Conservation (phyloP, 2,888 invertebrate species). For the Steinernema hermaphroditum region DNA sequence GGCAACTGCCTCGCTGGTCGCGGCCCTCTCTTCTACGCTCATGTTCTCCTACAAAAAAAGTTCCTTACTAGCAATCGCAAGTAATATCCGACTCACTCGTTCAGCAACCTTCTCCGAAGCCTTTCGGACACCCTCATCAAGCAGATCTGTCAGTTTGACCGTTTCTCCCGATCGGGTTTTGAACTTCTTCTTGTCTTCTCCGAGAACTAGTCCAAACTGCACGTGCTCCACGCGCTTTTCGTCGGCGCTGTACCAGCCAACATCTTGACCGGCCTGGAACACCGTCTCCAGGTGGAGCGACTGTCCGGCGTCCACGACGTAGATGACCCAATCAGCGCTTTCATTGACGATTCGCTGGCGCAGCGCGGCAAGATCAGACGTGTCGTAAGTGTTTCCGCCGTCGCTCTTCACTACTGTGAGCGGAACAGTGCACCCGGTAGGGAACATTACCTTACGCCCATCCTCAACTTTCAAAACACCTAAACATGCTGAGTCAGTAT, state of each 20-base stretch:
- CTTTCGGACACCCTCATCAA: constrained; percentile 79
- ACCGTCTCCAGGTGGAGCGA: constrained; percentile 71
- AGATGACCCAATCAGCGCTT: constrained; percentile 84
- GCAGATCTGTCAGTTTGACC: constrained; percentile 80
- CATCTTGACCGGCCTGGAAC: constrained; percentile 77
- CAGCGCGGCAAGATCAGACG: constrained; percentile 92
- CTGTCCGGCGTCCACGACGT: constrained; percentile 93
- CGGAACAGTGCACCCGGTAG: constrained; percentile 73
- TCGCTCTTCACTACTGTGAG: constrained; percentile 93
- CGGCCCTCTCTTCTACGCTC: constrained; percentile 51
- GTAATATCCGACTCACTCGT: constrained; percentile 69
- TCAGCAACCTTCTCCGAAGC: constrained; percentile 69
- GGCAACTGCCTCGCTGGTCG: constrained; percentile 77
- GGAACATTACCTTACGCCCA: constrained; percentile 73
- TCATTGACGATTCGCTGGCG: constrained; percentile 71
- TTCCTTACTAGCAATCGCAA: too few species aligned
- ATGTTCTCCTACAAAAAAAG: constrained; percentile 48
- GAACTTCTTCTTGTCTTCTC: constrained; percentile 96
- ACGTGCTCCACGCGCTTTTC: constrained; percentile 83
- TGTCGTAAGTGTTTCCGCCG: constrained; percentile 94
- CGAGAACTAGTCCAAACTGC: constrained; percentile 92
- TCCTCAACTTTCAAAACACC: constrained; percentile 70
- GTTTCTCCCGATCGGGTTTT: constrained; percentile 97
- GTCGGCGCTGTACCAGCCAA: constrained; percentile 76
- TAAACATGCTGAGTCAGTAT: too few species aligned